Base-by-base conservation (phyloP, 2,888 invertebrate species). In the Seira sanloemensis region DNA sequence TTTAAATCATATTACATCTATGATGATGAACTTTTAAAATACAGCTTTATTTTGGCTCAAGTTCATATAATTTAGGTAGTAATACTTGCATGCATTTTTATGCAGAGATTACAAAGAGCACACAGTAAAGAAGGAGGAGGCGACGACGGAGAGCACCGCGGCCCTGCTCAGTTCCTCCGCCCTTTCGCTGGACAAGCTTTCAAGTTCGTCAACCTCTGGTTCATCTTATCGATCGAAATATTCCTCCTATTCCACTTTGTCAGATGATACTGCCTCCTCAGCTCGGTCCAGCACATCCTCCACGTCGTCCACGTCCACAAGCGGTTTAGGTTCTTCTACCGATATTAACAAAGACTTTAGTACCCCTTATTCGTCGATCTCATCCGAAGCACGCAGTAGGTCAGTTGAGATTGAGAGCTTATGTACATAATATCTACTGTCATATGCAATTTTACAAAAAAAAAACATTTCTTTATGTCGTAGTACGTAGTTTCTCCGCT, bases 61-160 rank as follows among this genome's bases (percentile, higher is more conserved):
- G 9, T 9, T 21, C 21, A 67, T n/a, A 9, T 67, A 23, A n/a
- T 37, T 37, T 69, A 26, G 18, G 24, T 19, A n/a, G 7, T 68
- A 26, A 46, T 16, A 26, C 19, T 84, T 74, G 16, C n/a, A 5
- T 16, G 85, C 75, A 18, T 88, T 86, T 90, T n/a, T n/a, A n/a
- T 90, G 83, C 90, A 95, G 96, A 90, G 97, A 97, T 91, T 97
- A 97, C 92, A 97, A 97, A 92, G 97, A 97, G 91, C 97, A 97
- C 92, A 95, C 95, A 77, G 94, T 94, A 58, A 94, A 94, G 90
- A 94, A 94, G 91, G 94, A 94, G 87, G 94, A 94, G 81, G 94
- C 89, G 23, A 69, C 73, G 16, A 65, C 81, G 19, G 78, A 75
- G 2, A 75, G 76, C 62, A 84, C 79, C 0, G 46, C 81, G 21